These are phyloP conservation scores for Sarcoramphus papa DNA, from an alignment of 2,797 vertebrate species.

Conservation along the genomic window DNA sequence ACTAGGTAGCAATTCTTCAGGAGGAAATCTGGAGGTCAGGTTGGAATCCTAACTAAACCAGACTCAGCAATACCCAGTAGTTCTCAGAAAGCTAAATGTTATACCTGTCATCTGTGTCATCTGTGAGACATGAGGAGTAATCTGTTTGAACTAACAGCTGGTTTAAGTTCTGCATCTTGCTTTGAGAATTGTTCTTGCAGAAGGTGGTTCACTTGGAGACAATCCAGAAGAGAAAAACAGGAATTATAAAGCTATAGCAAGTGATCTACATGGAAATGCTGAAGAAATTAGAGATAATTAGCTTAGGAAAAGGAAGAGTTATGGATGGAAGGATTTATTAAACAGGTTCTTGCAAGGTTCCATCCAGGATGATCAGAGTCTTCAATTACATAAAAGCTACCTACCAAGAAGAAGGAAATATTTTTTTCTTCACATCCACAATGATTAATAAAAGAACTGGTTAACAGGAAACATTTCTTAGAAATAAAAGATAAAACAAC, in stretches of 20 bases:
- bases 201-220: neutral
- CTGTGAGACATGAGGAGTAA: neutral
- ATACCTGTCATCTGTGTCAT: neutral
- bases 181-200: conserved; percentile 15
- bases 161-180: neutral
- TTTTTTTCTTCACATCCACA: neutral
- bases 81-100: neutral
- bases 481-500: neutral
- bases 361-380: neutral
- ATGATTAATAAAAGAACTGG: neutral
- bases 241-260: neutral
- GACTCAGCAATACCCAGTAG: neutral
- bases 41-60: neutral
- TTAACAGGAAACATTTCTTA: neutral
- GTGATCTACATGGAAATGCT: neutral
- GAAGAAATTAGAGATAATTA: neutral
- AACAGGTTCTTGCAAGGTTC: neutral
- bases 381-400: neutral
- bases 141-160: neutral
- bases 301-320: neutral
- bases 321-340: neutral
- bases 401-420: neutral
- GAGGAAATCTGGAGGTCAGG: neutral
- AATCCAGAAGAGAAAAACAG: neutral
- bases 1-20: neutral